Evolutionary conservation across 2,888 invertebrate genomes (phyloP), one percentile per base, ranked within the genome.

Genomic region (Coelogynopora nodosa): DNA sequence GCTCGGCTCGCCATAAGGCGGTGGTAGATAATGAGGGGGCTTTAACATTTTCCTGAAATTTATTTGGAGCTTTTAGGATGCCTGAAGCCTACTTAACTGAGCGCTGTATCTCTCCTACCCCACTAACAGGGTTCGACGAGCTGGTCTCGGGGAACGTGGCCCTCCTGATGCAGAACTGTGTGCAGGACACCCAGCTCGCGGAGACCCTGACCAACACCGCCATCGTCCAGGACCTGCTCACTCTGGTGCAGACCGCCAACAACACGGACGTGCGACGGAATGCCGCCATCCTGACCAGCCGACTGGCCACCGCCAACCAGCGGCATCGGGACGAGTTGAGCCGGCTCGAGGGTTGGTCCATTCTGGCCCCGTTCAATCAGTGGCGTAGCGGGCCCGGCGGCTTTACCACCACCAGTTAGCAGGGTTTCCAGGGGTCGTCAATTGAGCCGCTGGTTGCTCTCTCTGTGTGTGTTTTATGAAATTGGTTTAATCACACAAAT

Each of bases 61-160:
- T n/a, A n/a, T n/a, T n/a, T n/a, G n/a, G n/a, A n/a, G n/a, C n/a
- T n/a, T n/a, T n/a, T n/a, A n/a, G n/a, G n/a, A n/a, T n/a, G n/a
- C n/a, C n/a, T n/a, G n/a, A n/a, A n/a, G n/a, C n/a, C n/a, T n/a
- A n/a, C n/a, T n/a, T n/a, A n/a, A n/a, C n/a, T n/a, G n/a, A n/a
- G n/a, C n/a, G n/a, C n/a, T n/a, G n/a, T n/a, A n/a, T n/a, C n/a
- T n/a, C n/a, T n/a, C n/a, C n/a, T n/a, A n/a, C n/a, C n/a, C n/a
- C n/a, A n/a, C n/a, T n/a, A n/a, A n/a, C n/a, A 49, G 49, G 49
- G 49, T 81, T 81, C n/a, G 83, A 83, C n/a, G 83, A 83, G 30
- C 2, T 5, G 1, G 29, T 83, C 30, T n/a, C 83, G 5, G 83
- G 83, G 28, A 83, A 83, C 28, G 30, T 83, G 18, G 27, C 29